phyloP scores from a whole-genome alignment of 1,140 invertebrate genomes.

The Zaprionus capensis region DNA sequence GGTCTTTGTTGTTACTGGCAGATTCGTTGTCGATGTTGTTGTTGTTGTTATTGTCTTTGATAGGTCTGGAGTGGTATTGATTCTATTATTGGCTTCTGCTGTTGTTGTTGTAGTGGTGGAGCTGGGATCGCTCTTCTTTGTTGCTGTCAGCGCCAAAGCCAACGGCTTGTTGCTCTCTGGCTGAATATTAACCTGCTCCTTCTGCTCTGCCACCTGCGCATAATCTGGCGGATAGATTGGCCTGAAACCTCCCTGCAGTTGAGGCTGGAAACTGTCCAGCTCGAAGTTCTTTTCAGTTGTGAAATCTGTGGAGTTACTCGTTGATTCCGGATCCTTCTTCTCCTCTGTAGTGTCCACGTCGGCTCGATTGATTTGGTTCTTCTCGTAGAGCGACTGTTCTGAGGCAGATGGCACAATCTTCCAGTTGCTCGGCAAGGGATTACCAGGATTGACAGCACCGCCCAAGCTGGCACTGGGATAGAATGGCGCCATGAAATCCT shows the following conservation, averaged over 20 bases:
- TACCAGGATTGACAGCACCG: slow-evolving; percentile 69
- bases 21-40: slow-evolving; percentile 39
- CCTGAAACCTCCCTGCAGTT: slow-evolving; percentile 89
- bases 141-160: slow-evolving; percentile 32
- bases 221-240: slow-evolving; percentile 86
- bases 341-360: slow-evolving; percentile 56
- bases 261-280: slow-evolving; percentile 88
- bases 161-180: slow-evolving; percentile 52
- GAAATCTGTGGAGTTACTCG: slow-evolving; percentile 31
- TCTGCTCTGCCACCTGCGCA: slow-evolving; percentile 50
- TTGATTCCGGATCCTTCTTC: slow-evolving; percentile 37
- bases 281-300: slow-evolving; percentile 85
- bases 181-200: slow-evolving; percentile 9
- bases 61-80: neutral
- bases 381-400: slow-evolving; percentile 60
- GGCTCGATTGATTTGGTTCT: slow-evolving; percentile 78
- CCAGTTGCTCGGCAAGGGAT: slow-evolving; percentile 86
- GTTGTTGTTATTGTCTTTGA: slow-evolving; percentile 27
- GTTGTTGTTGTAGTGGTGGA: slow-evolving; percentile 32
- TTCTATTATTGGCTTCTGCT: neutral
- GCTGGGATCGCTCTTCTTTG: slow-evolving; percentile 15
- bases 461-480: slow-evolving; percentile 87
- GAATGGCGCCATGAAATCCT: slow-evolving; percentile 89
- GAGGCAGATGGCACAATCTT: slow-evolving; percentile 85
- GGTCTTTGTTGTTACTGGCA: slow-evolving; percentile 40